Percentiles rank a stretch among this genome's conserved stretches.
These are phyloP conservation scores for Physocephala rufipes DNA, from an alignment of 2,888 invertebrate genomes.

Conservation along the genomic window DNA sequence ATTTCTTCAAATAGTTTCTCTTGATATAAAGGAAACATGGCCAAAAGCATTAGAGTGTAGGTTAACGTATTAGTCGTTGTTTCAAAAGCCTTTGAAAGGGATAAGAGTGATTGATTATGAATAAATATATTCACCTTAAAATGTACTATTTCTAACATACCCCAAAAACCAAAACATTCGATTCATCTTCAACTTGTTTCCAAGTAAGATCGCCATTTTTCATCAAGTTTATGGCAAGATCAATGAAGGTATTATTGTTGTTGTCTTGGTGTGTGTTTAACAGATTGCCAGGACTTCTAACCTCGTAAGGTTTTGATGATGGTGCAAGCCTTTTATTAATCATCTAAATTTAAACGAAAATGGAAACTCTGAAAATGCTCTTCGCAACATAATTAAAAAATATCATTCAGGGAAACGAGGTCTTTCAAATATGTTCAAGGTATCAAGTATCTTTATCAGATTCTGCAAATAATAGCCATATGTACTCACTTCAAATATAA, in stretches of 20 bases:
- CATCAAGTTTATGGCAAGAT: conserved; percentile 55
- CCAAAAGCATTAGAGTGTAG: conserved; percentile 53
- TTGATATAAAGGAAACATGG: conserved; percentile 61
- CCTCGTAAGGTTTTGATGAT: not conserved
- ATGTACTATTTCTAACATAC: conserved; percentile 39
- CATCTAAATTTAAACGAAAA: conserved; percentile 3
- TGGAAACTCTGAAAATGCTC: too few species aligned
- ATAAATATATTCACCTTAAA: not conserved
- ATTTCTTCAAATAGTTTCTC: conserved; percentile 58
- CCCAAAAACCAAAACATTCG: conserved; percentile 59
- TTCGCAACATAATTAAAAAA: not conserved
- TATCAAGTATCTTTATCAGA: too few species aligned
- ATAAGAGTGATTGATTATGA: not conserved
- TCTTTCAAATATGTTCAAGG: too few species aligned
- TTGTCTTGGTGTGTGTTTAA: too few species aligned
- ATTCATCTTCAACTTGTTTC: conserved; percentile 58
- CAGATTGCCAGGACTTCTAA: not conserved
- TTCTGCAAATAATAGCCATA: too few species aligned
- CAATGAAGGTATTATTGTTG: conserved; percentile 47
- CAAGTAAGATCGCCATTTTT: conserved; percentile 52
- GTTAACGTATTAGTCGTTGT: conserved; percentile 59
- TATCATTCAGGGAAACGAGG: too few species aligned
- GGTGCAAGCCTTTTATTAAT: conserved; percentile 12
- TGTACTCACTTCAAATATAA: conserved; percentile 53
- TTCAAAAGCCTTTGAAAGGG: conserved; percentile 55